Evolutionary conservation across 92 coral and sea anemone species (phyloP), one percentile per base, ranked within the genome.

Genomic region (Zoanthus sansibaricus): DNA sequence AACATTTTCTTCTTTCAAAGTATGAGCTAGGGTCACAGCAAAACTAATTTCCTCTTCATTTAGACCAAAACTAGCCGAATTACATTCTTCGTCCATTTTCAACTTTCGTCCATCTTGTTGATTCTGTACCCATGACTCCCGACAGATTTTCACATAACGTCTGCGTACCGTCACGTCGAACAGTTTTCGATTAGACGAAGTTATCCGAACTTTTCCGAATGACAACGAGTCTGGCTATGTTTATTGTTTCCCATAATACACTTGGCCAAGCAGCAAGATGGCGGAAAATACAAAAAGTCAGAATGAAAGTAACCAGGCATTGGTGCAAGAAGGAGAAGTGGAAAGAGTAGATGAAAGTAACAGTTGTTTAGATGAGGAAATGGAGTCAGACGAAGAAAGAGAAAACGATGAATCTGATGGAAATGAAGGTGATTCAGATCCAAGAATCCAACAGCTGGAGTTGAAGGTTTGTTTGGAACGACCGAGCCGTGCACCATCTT

Each of bases 1-100:
- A 76, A 97, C 98, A 70, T 97, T 92, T 93, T 95, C 99, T 66
- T 89, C 87, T 82, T 90, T 79, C 25, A 97, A 91, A 48, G 99
- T 90, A 42, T 84, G 92, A 42, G 98, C 98, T 16, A 97, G 98
- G 17, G 89, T 85, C 20, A 93, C 68, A 15, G 99, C 98, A 80
- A 91, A 56, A n/a, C 87, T 82, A 61, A 87, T 78, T 89, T 97
- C 98, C 42, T 89, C 94, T 49, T 85, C 82, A 71, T 76, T 90
- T 67, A 93, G 91, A 64, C 32, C 78, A 46, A 44, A 58, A 44
- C 70, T 55, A 76, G 77, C 4, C 49, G 85, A 32, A 42, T 88
- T 86, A 30, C 87, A 84, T 79, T 89, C 77, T 76, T 64, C 93
- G 1, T 92, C 98, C 96, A 95, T 94, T 72, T 83, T 94, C 80